These are phyloP conservation scores for Capitella teleta DNA, from an alignment of 1,140 invertebrate genomes.

Conservation along the genomic window DNA sequence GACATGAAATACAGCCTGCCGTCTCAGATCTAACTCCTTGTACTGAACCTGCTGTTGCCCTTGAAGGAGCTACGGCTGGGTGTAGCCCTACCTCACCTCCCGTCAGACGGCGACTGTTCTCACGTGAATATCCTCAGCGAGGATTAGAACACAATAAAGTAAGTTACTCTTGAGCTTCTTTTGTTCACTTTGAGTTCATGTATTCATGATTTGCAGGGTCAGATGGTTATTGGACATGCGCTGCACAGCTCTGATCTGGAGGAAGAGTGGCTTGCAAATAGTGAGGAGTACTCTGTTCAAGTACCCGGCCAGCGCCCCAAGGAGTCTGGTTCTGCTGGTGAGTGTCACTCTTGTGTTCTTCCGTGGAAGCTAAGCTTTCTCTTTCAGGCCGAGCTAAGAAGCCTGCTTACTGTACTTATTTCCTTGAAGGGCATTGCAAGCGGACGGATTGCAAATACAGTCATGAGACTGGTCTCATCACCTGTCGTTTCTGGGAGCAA, in stretches of 20 bases:
- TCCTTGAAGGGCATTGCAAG: slow-evolving; percentile 45
- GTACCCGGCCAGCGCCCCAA: slow-evolving; percentile 5
- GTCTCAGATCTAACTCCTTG: no score
- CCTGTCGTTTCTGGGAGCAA: slow-evolving; percentile 46
- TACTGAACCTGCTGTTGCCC: no score
- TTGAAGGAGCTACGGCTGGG: no score
- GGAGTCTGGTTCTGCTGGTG: no score
- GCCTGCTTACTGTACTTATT: slow-evolving; percentile 47
- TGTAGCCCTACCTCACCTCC: no score
- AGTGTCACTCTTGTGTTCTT: no score
- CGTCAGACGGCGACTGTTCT: no score
- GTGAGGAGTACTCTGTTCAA: slow-evolving; percentile 16
- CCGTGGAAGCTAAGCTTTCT: slow-evolving; percentile 6
- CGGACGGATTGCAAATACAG: slow-evolving; percentile 47
- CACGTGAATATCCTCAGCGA: no score
- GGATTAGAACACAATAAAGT: no score
- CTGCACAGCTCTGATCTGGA: slow-evolving; percentile 16
- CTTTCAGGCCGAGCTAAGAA: slow-evolving; percentile 21
- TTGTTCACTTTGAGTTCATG: background rate
- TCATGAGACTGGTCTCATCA: slow-evolving; percentile 46
- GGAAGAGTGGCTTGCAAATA: slow-evolving; percentile 21
- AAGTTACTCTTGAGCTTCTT: no score
- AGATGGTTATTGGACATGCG: slow-evolving; percentile 2
- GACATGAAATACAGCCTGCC: no score
- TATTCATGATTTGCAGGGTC: no score